Conservation (phyloP, 2,888 invertebrate species). For the Cactoblastis cactorum region DNA sequence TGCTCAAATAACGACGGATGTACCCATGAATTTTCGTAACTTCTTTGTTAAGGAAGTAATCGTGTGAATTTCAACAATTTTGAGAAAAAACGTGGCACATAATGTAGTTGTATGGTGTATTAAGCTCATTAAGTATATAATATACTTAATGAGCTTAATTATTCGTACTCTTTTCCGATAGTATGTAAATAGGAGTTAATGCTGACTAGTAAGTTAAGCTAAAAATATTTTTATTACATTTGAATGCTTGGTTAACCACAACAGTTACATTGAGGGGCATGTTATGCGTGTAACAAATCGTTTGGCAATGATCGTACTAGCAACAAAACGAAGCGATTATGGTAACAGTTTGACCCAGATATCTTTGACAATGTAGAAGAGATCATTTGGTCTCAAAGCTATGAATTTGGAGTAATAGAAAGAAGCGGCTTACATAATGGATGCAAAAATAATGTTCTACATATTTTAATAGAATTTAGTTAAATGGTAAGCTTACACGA, state of each 20-base stretch:
- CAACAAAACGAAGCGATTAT: slow-evolving; percentile 29
- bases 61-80: slow-evolving; percentile 52
- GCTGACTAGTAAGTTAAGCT: slow-evolving; percentile 27
- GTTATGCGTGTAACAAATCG: slow-evolving; percentile 15
- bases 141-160: no score
- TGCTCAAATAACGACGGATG: slow-evolving; percentile 60
- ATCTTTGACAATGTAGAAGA: slow-evolving; percentile 40
- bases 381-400: slow-evolving; percentile 27
- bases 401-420: slow-evolving; percentile 19
- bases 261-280: neutral
- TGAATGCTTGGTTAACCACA: neutral
- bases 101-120: slow-evolving; percentile 32
- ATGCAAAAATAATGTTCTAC: neutral
- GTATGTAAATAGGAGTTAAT: slow-evolving; percentile 2
- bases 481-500: neutral
- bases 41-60: slow-evolving; percentile 71
- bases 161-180: neutral
- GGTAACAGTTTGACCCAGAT: slow-evolving; percentile 46
- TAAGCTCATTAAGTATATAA: no score
- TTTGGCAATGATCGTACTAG: slow-evolving; percentile 30
- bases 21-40: slow-evolving; percentile 65
- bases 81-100: slow-evolving; percentile 35
- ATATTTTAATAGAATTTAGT: slow-evolving; percentile 15
- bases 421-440: slow-evolving; percentile 13
- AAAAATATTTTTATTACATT: no score